A percentile compares a stretch with the other conserved stretches of the same genome.
These are phyloP conservation scores for Polypedilum vanderplanki DNA, from an alignment of 1,140 invertebrate species.

Conservation along the genomic window DNA sequence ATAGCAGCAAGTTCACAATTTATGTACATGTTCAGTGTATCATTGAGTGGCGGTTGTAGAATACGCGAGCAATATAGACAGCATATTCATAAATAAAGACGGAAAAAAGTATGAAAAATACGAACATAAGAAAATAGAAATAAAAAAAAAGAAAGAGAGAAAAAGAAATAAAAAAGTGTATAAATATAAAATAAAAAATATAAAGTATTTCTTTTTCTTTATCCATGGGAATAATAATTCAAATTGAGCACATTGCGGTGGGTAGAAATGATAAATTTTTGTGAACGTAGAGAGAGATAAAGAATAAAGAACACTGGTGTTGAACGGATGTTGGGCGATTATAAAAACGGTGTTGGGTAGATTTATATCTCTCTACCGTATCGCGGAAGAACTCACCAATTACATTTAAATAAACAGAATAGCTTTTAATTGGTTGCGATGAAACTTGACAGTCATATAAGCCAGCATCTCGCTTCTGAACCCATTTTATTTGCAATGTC, in stretches of 20 bases:
- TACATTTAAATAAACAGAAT: slow-evolving; percentile 61
- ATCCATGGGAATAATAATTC: neutral
- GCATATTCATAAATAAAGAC: no score
- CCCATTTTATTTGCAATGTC: slow-evolving; percentile 80
- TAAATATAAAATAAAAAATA: no score
- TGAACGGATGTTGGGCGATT: neutral
- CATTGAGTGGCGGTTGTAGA: no score
- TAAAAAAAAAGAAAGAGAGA: neutral
- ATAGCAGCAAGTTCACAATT: no score
- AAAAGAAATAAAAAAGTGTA: no score
- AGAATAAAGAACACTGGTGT: neutral
- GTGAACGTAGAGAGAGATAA: neutral
- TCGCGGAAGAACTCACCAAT: slow-evolving; percentile 53
- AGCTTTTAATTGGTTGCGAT: slow-evolving; percentile 61
- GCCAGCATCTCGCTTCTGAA: slow-evolving; percentile 69
- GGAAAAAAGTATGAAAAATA: neutral
- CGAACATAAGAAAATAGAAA: neutral
- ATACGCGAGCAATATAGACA: no score
- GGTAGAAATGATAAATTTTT: neutral
- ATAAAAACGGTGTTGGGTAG: neutral
- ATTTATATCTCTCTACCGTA: neutral
- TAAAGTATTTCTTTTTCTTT: no score
- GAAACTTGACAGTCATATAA: slow-evolving; percentile 78
- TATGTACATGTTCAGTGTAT: no score
- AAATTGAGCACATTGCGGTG: neutral